A percentile compares a stretch with the other conserved stretches of the same genome.
Evolutionary conservation across 2,888 invertebrate species (phyloP).

Genomic region (Amiota mariae): DNA sequence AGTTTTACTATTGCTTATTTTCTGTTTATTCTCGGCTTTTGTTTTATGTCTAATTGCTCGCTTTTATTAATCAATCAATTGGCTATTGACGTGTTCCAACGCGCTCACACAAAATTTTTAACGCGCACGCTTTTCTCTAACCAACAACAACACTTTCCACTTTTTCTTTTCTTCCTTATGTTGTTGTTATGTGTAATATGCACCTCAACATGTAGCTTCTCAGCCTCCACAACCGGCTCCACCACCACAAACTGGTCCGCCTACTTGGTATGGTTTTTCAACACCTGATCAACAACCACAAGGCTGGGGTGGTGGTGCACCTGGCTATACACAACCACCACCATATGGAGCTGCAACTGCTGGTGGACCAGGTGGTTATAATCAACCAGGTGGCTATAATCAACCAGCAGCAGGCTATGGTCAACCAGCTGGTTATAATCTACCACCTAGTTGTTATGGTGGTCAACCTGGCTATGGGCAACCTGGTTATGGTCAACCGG

Average conservation of each 20-base stretch:
- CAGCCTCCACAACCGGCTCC: slow-evolving; percentile 48
- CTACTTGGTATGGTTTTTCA: slow-evolving; percentile 70
- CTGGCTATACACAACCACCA: slow-evolving; percentile 61
- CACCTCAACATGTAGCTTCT: slow-evolving; percentile 42
- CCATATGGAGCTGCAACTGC: slow-evolving; percentile 55
- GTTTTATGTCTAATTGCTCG: slow-evolving; percentile 45
- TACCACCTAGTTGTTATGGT: background rate
- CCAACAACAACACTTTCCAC: slow-evolving; percentile 19
- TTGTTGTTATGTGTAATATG: slow-evolving; percentile 47
- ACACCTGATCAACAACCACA: slow-evolving; percentile 52
- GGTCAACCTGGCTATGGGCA: slow-evolving; percentile 46
- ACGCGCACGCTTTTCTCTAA: slow-evolving; percentile 41
- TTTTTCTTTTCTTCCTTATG: slow-evolving; percentile 32
- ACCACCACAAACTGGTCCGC: slow-evolving; percentile 50
- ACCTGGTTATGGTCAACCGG: slow-evolving; percentile 44
- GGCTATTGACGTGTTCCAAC: too few relatives aligned
- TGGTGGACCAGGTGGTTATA: slow-evolving; percentile 40
- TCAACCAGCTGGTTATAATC: slow-evolving; percentile 25
- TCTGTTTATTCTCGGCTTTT: slow-evolving; percentile 66
- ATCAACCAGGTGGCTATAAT: slow-evolving; percentile 44
- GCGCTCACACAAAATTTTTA: slow-evolving; percentile 24
- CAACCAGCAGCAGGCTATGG: slow-evolving; percentile 20
- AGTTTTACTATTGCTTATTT: slow-evolving; percentile 48
- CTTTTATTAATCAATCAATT: slow-evolving; percentile 37
- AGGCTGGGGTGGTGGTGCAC: slow-evolving; percentile 56